Percentiles rank a stretch among this genome's conserved stretches.
These are phyloP conservation scores for Elanus axillaris DNA, from an alignment of 2,113 vertebrate species.

Conservation along the genomic window DNA sequence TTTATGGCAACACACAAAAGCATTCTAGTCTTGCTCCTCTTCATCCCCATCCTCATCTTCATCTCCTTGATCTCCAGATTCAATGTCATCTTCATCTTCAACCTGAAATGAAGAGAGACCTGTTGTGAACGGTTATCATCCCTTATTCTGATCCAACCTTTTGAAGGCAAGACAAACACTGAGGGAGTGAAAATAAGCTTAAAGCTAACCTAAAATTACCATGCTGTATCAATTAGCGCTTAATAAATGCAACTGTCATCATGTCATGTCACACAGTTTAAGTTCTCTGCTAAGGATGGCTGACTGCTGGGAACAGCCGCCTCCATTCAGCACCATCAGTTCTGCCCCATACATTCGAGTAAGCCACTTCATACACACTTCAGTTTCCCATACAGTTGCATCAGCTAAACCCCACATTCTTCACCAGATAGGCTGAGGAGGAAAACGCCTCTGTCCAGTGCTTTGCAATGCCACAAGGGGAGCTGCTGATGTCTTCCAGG, in stretches of 20 bases:
- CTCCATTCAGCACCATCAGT: neutral
- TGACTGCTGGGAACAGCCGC: neutral
- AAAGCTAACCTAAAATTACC: neutral
- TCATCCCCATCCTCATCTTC: conserved; percentile 73
- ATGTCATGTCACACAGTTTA: accelerated
- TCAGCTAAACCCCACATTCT: neutral
- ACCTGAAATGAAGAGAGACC: conserved; percentile 47
- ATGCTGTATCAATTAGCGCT: neutral
- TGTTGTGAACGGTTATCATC: neutral
- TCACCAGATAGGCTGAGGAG: neutral
- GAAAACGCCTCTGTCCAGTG: neutral
- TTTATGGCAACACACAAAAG: neutral
- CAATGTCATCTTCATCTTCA: conserved; percentile 80
- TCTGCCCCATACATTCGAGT: neutral
- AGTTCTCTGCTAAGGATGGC: neutral
- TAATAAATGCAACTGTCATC: neutral
- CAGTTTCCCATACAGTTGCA: accelerated
- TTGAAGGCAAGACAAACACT: neutral
- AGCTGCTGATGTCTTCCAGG: neutral
- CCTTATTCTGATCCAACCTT: neutral
- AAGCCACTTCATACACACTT: accelerated
- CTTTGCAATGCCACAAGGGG: neutral
- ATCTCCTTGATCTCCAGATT: conserved; percentile 75
- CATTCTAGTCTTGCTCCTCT: conserved; percentile 58
- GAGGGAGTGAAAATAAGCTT: neutral